phyloP scores from a whole-genome alignment of 2,888 invertebrate species.

The Daptonema setosum region DNA sequence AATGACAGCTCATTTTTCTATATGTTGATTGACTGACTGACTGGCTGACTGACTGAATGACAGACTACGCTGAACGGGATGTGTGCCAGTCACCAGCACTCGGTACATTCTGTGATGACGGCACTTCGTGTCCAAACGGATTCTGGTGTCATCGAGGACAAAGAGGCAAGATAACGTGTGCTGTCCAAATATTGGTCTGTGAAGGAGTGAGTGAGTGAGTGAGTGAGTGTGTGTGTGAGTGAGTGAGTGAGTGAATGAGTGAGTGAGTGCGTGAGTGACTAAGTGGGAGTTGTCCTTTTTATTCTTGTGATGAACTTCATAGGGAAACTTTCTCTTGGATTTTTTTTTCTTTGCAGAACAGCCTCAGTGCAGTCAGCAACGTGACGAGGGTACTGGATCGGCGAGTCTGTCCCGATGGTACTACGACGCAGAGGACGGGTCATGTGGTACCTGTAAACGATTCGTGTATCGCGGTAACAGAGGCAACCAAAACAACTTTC shows the following conservation, averaged over 20 bases:
- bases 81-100: neutral
- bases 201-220: too few relatives aligned
- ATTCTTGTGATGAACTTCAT: too few relatives aligned
- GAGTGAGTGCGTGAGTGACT: too few relatives aligned
- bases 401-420: neutral
- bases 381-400: neutral
- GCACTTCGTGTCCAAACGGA: neutral
- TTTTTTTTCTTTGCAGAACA: too few relatives aligned
- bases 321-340: too few relatives aligned
- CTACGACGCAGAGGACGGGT: neutral
- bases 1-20: too few relatives aligned
- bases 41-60: too few relatives aligned
- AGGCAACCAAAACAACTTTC: neutral
- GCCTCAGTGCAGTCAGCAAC: neutral
- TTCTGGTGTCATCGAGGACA: neutral
- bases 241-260: too few relatives aligned
- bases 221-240: too few relatives aligned
- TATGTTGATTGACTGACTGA: too few relatives aligned
- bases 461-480: neutral
- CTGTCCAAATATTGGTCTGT: neutral
- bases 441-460: neutral
- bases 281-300: too few relatives aligned
- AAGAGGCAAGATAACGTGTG: neutral
- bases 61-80: too few relatives aligned
- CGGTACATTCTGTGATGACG: neutral